Percentiles rank a stretch among this genome's conserved stretches.
Evolutionary conservation across 2,113 vertebrate species (phyloP).

Genomic region (Centropristis striata): DNA sequence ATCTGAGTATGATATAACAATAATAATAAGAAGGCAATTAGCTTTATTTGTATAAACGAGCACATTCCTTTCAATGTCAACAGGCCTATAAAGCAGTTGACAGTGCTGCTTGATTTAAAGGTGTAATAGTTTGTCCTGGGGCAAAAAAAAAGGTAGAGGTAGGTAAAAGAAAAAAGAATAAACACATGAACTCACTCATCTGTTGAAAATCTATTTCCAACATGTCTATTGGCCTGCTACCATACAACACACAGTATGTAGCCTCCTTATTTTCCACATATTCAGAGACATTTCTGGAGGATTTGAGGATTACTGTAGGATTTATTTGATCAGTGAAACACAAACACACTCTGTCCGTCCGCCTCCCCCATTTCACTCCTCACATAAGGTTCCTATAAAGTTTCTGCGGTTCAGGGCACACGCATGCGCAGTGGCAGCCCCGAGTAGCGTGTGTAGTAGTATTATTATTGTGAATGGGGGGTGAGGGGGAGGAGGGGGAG

Average conservation of each 20-base stretch:
- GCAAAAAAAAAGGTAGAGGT: too few species aligned
- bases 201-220: not conserved
- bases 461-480: slow-evolving; percentile 79
- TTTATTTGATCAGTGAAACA: slow-evolving; percentile 15
- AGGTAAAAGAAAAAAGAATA: not conserved
- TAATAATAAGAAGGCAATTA: not conserved
- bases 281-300: not conserved
- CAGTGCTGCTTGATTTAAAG: not conserved
- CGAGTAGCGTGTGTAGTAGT: slow-evolving; percentile 72
- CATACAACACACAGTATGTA: not conserved
- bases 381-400: slow-evolving; percentile 78
- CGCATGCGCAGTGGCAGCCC: slow-evolving; percentile 67
- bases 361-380: slow-evolving; percentile 11
- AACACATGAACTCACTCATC: not conserved
- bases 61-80: slow-evolving; percentile 17
- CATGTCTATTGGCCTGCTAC: not conserved
- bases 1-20: not conserved
- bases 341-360: not conserved
- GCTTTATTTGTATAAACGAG: not conserved
- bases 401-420: slow-evolving; percentile 28
- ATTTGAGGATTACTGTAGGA: slow-evolving; percentile 4
- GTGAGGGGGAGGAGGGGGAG: not conserved
- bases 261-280: not conserved
- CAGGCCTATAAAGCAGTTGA: not conserved
- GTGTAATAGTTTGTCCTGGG: not conserved